Conservation (phyloP, 2,797 vertebrate genomes). For the Merluccius polli region DNA sequence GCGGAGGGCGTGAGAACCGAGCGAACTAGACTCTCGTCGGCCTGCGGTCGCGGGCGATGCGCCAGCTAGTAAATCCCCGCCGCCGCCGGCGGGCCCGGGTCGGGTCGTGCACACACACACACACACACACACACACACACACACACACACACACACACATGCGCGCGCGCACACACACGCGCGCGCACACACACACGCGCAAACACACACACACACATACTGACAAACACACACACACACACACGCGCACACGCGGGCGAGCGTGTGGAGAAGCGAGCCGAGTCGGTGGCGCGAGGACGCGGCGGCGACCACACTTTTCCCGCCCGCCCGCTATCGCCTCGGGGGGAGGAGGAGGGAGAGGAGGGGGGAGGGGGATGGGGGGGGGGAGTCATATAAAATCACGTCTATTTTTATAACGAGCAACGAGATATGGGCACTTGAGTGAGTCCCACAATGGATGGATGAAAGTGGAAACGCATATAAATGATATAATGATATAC, state of each 20-base stretch:
- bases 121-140: conserved; percentile 16
- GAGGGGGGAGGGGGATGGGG: too few relatives aligned
- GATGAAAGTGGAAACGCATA: neutral
- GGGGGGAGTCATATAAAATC: too few relatives aligned
- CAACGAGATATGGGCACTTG: conserved; percentile 1
- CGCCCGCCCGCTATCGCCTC: conserved; percentile 12
- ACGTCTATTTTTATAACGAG: conserved; percentile 29
- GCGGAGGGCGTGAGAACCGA: conserved; percentile 87
- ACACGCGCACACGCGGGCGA: neutral
- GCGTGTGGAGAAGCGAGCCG: neutral
- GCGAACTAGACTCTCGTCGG: conserved; percentile 79
- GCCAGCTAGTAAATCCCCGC: conserved; percentile 82
- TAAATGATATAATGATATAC: too few relatives aligned
- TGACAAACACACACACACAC: conserved; percentile 8
- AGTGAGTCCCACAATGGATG: neutral
- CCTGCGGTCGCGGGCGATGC: conserved; percentile 76
- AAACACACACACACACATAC: conserved; percentile 61
- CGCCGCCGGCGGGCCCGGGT: conserved; percentile 56
- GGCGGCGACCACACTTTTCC: conserved; percentile 30
- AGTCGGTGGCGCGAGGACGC: conserved; percentile 2
- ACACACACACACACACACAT: neutral
- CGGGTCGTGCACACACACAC: conserved; percentile 50
- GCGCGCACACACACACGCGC: conserved; percentile 32
- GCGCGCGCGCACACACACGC: neutral
- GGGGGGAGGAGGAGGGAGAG: too few relatives aligned